Evolutionary conservation across 2,888 invertebrate genomes (phyloP), one percentile per base, ranked within the genome.

Genomic region (Idaea aversata): DNA sequence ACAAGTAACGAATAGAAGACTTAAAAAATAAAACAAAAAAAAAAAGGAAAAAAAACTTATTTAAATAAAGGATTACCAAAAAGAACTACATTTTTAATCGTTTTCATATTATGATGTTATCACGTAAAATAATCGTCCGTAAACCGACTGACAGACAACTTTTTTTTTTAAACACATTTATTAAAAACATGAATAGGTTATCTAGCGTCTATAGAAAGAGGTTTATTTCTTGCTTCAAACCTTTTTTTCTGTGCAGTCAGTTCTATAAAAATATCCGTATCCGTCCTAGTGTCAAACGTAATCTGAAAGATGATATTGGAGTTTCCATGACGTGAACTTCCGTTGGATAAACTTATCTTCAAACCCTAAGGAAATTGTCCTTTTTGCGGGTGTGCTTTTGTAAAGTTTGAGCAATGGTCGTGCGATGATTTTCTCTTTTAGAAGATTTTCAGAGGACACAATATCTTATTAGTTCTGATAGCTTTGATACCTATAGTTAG

Each of bases 271-370:
- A 79, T 75, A 77, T 79, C 78, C 78, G 74, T 74, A 78, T 77
- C 77, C 78, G 75, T 75, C 79, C 78, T 78, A 73, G 77, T 80
- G 81, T 81, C 82, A 81, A 82, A 83, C 79, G 77, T 84, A 79
- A 47, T 47, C 13, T 13, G 13, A 84, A 81, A 79, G 80, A 83
- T 79, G 79, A 77, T 85, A 83, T 83, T 83, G 80, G 76, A 80
- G 72, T 85, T 84, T 78, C 72, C 72, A 77, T 77, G 77, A 72
- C 72, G 68, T 67, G 62, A 73, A 75, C 75, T 76, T 70, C 63
- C 34, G 64, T 47, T 47, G 47, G 66, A 70, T 75, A 76, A 77
- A 72, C 77, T 73, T 71, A 71, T 63, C 72, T 70, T 69, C 73
- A 72, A 66, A 73, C 75, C 71, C 77, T 74, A 74, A 71, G 75